Evolutionary conservation across 2,888 invertebrate species (phyloP).

Genomic region (Dichetophora obliterata): DNA sequence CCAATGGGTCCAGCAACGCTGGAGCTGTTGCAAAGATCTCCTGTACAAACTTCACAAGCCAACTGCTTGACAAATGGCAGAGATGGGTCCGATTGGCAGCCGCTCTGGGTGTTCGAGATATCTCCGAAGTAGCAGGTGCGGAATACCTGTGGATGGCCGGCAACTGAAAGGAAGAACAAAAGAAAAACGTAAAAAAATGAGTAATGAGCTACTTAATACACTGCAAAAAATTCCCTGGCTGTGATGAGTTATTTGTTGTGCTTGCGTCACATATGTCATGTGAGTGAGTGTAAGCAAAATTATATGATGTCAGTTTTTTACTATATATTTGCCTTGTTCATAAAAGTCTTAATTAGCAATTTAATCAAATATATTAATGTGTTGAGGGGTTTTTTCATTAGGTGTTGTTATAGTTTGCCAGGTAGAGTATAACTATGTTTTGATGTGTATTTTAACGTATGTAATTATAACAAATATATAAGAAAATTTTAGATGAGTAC

Average conservation of each 20-base stretch:
- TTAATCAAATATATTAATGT: no score
- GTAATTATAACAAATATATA: no score
- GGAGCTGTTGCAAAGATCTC: conserved; percentile 63
- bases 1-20: conserved; percentile 57
- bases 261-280: no score
- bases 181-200: conserved; percentile 7
- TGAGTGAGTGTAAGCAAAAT: no score
- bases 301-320: no score
- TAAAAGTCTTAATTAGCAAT: no score
- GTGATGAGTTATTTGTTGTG: background rate
- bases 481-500: no score
- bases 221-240: background rate
- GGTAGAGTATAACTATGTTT: no score
- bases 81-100: conserved; percentile 61
- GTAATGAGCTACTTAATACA: background rate
- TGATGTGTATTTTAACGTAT: no score
- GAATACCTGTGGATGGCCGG: conserved; percentile 47
- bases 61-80: conserved; percentile 60
- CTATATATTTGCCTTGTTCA: no score
- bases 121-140: conserved; percentile 64
- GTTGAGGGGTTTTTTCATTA: no score
- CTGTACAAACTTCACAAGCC: conserved; percentile 62
- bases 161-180: conserved; percentile 45
- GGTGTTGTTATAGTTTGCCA: no score
- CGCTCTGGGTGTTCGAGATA: conserved; percentile 55